Base-by-base conservation (phyloP, 2,113 vertebrate species). In the Pachycephala philippinensis region DNA sequence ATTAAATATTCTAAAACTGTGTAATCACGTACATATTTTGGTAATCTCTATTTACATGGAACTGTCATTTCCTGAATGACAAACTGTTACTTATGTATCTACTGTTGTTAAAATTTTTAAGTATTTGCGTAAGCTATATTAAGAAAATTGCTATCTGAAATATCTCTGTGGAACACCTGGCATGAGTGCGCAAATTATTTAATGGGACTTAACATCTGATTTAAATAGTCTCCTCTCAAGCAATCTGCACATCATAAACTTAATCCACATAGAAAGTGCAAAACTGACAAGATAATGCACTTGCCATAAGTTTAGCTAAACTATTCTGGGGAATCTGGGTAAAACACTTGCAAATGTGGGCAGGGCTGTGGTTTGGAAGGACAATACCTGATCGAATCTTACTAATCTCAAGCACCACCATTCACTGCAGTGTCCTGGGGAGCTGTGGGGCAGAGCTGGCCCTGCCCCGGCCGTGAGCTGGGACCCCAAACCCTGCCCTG, bases 101-200 rank as follows among this genome's bases (percentile, higher is more conserved):
- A 37, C 78, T 82, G 57, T 91, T 89, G 66, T 88, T 90, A 60
- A 95, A 56, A 65, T 56, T 54, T 57, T 40, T 4, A 54, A 72
- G 70, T 80, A 84, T 96, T 90, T 96, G 66, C 2, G 0, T 89
- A 74, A 72, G 61, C 83, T 88, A 56, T 74, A 68, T 94, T 86
- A 52, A 90, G 91, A 86, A 85, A 92, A 86, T 90, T 93, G 39
- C 66, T 59, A 11, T 80, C 82, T 90, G 54, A 90, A 86, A 83
- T 93, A 96, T 63, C 68, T 88, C 17, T 54, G 52, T 54, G 31
- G 68, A 91, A 75, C 90, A 94, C 61, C 70, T 90, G 66, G 53
- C 20, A 75, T 53, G 35, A 90, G 75, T 28, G 50, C 8, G 0
- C 72, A 87, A 92, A 93, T 77, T 90, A 69, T 52, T 81, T 86